Evolutionary conservation across 2,797 vertebrate species (phyloP), one percentile per base, ranked within the genome.

Genomic region (Pseudochirops cupreus): DNA sequence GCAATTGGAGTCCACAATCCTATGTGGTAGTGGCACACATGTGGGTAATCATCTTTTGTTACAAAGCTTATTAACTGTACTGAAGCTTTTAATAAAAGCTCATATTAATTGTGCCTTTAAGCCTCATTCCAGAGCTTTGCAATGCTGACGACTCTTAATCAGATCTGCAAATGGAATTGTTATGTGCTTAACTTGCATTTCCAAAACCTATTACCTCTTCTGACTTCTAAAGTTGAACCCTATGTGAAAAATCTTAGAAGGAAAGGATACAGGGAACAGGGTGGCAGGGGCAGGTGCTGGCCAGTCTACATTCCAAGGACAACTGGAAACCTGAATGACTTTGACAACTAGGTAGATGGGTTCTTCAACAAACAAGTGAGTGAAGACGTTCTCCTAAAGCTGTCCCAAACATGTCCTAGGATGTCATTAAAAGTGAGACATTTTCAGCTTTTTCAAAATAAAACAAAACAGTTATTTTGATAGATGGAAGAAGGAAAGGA

Each of bases 41-140:
- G 90, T 98, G 94, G 97, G 97, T 97, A 98, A 97, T 96, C 97
- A 96, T 87, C 97, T 97, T 96, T 97, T 97, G 95, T 98, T 98
- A 98, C 91, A 97, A 98, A 97, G 96, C 98, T 98, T 98, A 98
- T 98, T 98, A 98, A 98, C 97, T 98, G 94, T 92, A 91, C 97
- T 98, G 98, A 99, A 98, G 93, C 93, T 94, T 97, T 98, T 98
- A 98, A 98, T 98, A 97, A 98, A 98, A 98, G 96, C 98, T 98
- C 92, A 97, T 98, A 98, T 98, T 99, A 98, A 98, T 98, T 98
- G 97, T 98, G 96, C 96, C 94, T 97, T 97, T 98, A 97, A 98
- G 97, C 97, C 97, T 98, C 98, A 97, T 98, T 98, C 97, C 96
- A 98, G 95, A 98, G 90, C 96, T 98, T 95, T 96, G 56, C 92